These are phyloP conservation scores for Augiades crinisus DNA, from an alignment of 2,888 invertebrate species.

Conservation along the genomic window DNA sequence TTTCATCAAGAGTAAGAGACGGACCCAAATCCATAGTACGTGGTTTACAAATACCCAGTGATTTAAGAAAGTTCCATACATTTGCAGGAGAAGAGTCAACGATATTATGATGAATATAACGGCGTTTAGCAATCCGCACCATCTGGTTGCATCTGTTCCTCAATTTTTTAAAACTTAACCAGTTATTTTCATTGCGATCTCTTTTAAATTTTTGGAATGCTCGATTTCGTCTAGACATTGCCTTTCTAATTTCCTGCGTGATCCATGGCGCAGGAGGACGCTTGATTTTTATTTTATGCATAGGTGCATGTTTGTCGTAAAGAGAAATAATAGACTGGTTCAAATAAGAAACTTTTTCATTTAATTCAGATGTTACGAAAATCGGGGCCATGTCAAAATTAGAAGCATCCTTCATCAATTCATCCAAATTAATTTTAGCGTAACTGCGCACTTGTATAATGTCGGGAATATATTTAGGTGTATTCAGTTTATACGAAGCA, in stretches of 20 bases:
- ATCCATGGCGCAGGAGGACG: conserved; percentile 5
- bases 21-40: neutral
- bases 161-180: neutral
- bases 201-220: conserved; percentile 1
- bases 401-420: too few species aligned
- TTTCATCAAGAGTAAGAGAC: neutral
- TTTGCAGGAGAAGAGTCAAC: conserved; percentile 2
- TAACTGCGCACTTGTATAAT: too few species aligned
- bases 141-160: too few species aligned
- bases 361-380: too few species aligned
- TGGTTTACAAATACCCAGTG: too few species aligned
- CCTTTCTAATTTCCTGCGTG: neutral
- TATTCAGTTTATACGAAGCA: too few species aligned
- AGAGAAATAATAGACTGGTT: neutral
- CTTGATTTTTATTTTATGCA: neutral
- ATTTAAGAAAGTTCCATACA: neutral
- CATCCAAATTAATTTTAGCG: too few species aligned
- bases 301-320: conserved; percentile 2
- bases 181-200: neutral
- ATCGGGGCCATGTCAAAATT: too few species aligned
- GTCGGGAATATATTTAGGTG: too few species aligned
- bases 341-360: too few species aligned
- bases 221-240: neutral
- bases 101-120: conserved; percentile 1
- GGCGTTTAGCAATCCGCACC: too few species aligned